Evolutionary conservation across 2,888 invertebrate genomes (phyloP).

Genomic region (Microctonus aethiopoides): DNA sequence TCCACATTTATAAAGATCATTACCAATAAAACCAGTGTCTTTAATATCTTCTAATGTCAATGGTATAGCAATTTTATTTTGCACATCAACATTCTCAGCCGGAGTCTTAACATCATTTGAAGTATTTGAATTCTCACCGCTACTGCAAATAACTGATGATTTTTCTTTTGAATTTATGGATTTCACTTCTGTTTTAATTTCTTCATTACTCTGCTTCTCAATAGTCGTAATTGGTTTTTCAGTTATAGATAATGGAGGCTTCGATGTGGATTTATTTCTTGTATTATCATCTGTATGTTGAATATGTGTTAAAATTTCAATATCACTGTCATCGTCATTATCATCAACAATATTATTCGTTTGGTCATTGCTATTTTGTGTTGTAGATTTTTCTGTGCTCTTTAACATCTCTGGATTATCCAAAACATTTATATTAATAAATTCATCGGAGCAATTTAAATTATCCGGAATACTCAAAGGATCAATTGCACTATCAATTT

Average conservation of each 20-base stretch:
- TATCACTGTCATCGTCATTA: constrained; percentile 57
- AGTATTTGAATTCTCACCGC: constrained; percentile 38
- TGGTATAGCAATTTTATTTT: constrained; percentile 34
- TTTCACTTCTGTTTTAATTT: background rate
- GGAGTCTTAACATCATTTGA: constrained; percentile 6
- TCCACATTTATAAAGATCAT: constrained; percentile 70
- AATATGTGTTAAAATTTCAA: constrained; percentile 54
- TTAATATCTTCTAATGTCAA: constrained; percentile 59
- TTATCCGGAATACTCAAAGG: constrained; percentile 38
- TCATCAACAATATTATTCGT: background rate
- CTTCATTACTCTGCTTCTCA: constrained; percentile 1
- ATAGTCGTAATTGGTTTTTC: background rate
- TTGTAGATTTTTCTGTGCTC: constrained; percentile 17
- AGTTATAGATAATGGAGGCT: background rate
- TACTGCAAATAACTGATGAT: constrained; percentile 25
- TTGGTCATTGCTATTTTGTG: background rate
- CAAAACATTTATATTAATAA: constrained; percentile 54
- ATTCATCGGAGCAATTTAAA: constrained; percentile 55
- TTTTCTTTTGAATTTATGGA: constrained; percentile 11
- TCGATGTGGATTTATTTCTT: background rate
- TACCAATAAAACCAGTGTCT: constrained; percentile 63
- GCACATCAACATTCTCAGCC: constrained; percentile 19
- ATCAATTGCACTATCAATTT: constrained; percentile 41
- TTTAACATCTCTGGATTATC: constrained; percentile 54
- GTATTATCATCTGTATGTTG: constrained; percentile 15